Evolutionary conservation across 2,888 invertebrate species (phyloP), one percentile per base, ranked within the genome.

Genomic region (Drosophila pseudotakahashii): DNA sequence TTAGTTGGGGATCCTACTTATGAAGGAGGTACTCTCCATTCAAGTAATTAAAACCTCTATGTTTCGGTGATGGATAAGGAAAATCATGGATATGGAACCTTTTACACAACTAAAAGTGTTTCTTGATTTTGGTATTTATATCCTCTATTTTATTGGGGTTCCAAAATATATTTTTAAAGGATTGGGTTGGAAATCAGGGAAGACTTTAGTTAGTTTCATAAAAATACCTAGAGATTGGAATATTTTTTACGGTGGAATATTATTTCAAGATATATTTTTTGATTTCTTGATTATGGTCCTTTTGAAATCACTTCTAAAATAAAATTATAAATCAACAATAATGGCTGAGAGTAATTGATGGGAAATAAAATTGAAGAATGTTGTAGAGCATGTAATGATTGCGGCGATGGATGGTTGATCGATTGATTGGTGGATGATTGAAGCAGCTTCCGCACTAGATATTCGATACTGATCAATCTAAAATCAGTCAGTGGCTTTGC

Each of bases 401-500:
- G 42, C n/a, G 50, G 37, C 63, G 57, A 32, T 58, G 45, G n/a
- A 37, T 54, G 70, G 11, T 70, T 55, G 36, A 44, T 44, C 7
- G 44, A 48, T 53, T 32, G 44, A n/a, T 51, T 37, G 37, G 36
- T 67, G 47, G 64, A 26, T 50, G 71, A 50, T 60, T 51, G 54
- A 55, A 54, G 72, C 51, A 58, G 76, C 77, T 57, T 55, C 66
- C 61, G 57, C 75, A 58, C 66, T 63, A 30, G 61, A 77, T 90
- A 91, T 92, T 92, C 92, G 92, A 92, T 92, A 91, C 92, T 92
- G 92, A 92, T 92, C 92, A 92, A 92, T 92, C 84, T 85, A 88
- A 92, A 92, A 92, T 91, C 92, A 92, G 92, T 91, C 47, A 26
- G 73, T 63, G 73, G 88, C 68, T 69, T 74, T 79, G 73, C 74